A percentile compares a stretch with the other conserved stretches of the same genome.
phyloP scores from a whole-genome alignment of 2,113 vertebrate species.

The Xiphophorus hellerii region DNA sequence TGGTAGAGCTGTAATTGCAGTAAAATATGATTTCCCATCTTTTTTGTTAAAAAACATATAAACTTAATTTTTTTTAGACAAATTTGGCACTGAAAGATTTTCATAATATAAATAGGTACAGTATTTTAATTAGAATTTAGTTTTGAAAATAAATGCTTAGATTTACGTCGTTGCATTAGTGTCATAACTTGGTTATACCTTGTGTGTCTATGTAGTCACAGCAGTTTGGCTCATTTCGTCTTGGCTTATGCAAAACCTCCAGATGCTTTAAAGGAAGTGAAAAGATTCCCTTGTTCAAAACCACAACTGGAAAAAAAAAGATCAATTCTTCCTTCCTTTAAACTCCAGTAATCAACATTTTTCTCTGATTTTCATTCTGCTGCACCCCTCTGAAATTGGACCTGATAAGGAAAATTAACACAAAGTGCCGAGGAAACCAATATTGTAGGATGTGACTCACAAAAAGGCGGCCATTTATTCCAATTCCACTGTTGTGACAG shows the following conservation, averaged over 20 bases:
- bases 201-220: too few species aligned
- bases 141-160: neutral
- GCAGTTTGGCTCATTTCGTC: too few species aligned
- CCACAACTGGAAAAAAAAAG: neutral
- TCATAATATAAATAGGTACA: too few species aligned
- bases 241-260: neutral
- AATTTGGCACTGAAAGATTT: too few species aligned
- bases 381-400: neutral
- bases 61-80: too few species aligned
- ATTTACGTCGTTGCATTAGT: neutral
- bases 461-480: constrained; percentile 39
- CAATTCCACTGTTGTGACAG: constrained; percentile 35
- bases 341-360: neutral
- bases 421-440: constrained; percentile 25
- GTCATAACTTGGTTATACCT: neutral
- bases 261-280: neutral
- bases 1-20: too few species aligned
- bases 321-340: neutral
- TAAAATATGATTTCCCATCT: too few species aligned
- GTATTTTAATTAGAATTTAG: neutral
- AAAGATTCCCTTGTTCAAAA: neutral
- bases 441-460: constrained; percentile 26
- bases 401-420: constrained; percentile 25
- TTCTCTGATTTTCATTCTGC: neutral
- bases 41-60: too few species aligned